Base-by-base conservation (phyloP, 2,888 invertebrate species). In the Syritta pipiens region DNA sequence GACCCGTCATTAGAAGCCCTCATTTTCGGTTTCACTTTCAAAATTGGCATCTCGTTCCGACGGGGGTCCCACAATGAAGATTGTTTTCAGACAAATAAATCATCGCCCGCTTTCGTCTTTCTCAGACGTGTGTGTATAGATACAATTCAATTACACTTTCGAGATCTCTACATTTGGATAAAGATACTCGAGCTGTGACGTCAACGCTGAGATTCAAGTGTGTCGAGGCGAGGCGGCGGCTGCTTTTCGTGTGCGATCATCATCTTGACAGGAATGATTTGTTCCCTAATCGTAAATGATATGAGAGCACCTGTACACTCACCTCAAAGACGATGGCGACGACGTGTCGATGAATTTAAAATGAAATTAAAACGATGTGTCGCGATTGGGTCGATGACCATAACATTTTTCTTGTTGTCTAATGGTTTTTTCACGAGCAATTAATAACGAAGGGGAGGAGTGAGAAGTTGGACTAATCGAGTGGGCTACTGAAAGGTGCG, bases 361-460 rank as follows among this genome's bases (percentile, higher is more conserved):
- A 46, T 22, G 24, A 24, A 24, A 10, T 10, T 4, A 22, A 12
- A 6, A 3, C 24, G 24, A 24, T 24, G 12, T 22, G 10, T 46
- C 24, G n/a, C 2, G n/a, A 28, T 9, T n/a, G 44, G 44, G 44
- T 46, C 44, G 44, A 46, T 22, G 44, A 46, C 44, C 44, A 46
- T 46, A 46, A 46, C 44, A 20, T 12, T 22, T 46, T 40, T 40
- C 17, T 46, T 46, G 7, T 12, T 10, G 22, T 44, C 44, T 44
- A 44, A 46, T 46, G 44, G 44, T 12, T 46, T 22, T 46, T 46
- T 46, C 24, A 24, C 24, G 12, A 46, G 28, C 24, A 46, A 46
- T 46, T 46, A 46, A 46, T 46, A 46, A 46, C 20, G 20, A 37
- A 37, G 37, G 6, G 17, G 1, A 6, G 37, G 3, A 17, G 37